Evolutionary conservation across 2,888 invertebrate species (phyloP), one percentile per base, ranked within the genome.

Genomic region (Clanis bilineata): DNA sequence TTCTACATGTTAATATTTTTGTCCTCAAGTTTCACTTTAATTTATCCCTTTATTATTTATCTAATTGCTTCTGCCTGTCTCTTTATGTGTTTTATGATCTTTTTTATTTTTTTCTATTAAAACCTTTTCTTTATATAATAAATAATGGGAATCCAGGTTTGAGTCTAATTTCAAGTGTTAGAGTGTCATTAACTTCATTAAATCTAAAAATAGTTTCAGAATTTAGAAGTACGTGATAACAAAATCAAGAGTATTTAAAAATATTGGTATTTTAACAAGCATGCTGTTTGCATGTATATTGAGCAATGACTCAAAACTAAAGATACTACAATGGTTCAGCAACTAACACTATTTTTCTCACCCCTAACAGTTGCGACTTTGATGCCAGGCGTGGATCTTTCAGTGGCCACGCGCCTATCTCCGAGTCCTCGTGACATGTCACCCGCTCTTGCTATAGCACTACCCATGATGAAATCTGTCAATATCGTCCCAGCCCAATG

Each of bases 341-440:
- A 38, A 39, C 23, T 51, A 39, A 25, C 57, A 58, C 43, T 15
- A 38, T 3, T 23, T 36, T 21, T 36, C 10, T 56, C 39, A 51
- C 28, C 25, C 36, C 47, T 47, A 39, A 57, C 90, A 92, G 92
- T 92, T 79, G 90, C 91, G 78, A 88, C 86, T 77, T 75, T 93
- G 79, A 92, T 92, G 88, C 91, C 92, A 39, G 92, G 92, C 62
- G 89, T 94, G 83, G 95, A 95, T 76, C 86, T 95, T 72, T 93
- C 95, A 63, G 93, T 95, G 70, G 93, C 95, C 62, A 93, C 95
- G 64, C 94, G 94, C 65, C 89, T 95, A 64, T 93, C 94, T 67
- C 95, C 95, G 60, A 95, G 94, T 82, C 95, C 95, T 62, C 90
- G 94, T 64, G 94, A 94, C 71, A 92, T 94, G 82, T 94, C 94